Evolutionary conservation across 2,797 vertebrate genomes (phyloP).

Genomic region (Pithecia hirsuta): DNA sequence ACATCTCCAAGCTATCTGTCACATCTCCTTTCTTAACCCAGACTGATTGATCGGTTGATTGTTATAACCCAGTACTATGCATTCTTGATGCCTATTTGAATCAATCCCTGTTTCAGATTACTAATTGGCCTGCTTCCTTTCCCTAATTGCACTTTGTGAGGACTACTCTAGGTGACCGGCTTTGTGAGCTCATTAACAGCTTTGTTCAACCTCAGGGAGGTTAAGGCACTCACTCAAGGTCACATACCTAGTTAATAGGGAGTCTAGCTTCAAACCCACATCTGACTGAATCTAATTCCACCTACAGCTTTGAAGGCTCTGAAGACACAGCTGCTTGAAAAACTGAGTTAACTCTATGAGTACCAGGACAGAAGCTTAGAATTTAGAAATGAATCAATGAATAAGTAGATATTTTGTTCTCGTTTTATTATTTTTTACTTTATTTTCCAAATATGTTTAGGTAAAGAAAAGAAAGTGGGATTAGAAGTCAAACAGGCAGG

Average conservation of each 20-base stretch:
- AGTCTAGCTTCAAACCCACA: slow-evolving; percentile 51
- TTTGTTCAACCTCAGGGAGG: slow-evolving; percentile 53
- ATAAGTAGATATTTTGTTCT: background rate
- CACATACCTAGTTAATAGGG: slow-evolving; percentile 15
- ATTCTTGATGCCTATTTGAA: slow-evolving; percentile 34
- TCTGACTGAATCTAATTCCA: background rate
- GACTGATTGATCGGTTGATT: background rate
- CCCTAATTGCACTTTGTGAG: slow-evolving; percentile 42
- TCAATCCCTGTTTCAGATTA: slow-evolving; percentile 45
- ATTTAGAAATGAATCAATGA: background rate
- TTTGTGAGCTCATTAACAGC: slow-evolving; percentile 59
- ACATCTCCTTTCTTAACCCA: background rate
- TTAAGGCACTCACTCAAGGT: slow-evolving; percentile 45
- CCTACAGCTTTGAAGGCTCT: slow-evolving; percentile 3
- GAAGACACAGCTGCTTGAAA: background rate
- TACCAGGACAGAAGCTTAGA: background rate
- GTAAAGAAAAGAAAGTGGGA: background rate
- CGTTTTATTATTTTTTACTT: background rate
- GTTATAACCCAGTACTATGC: slow-evolving; percentile 5
- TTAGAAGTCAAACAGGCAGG: background rate
- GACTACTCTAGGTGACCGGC: background rate
- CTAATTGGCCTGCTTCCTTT: slow-evolving; percentile 51
- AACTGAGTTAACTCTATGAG: background rate
- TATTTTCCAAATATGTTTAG: background rate
- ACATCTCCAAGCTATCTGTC: background rate